These are phyloP conservation scores for Plecotus auritus DNA, from an alignment of 2,113 vertebrate species.

Conservation along the genomic window DNA sequence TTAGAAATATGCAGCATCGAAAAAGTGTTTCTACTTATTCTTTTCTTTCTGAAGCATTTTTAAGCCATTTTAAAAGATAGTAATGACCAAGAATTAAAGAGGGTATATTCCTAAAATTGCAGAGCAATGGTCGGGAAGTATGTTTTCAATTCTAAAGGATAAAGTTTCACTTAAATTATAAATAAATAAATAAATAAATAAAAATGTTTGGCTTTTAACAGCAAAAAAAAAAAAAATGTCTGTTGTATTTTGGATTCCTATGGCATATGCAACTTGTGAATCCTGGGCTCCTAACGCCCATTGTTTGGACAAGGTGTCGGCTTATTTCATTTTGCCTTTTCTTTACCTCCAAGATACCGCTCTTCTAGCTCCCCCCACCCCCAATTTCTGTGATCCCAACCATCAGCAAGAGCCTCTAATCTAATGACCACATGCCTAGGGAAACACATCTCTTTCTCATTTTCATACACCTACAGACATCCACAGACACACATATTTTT, in stretches of 20 bases:
- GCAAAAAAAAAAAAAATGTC: background rate
- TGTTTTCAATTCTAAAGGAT: background rate
- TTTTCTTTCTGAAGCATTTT: background rate
- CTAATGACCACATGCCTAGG: background rate
- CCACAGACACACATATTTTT: background rate
- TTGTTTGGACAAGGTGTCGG: background rate
- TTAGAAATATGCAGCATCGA: background rate
- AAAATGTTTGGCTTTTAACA: background rate
- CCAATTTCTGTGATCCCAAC: background rate
- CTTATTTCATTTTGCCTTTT: background rate
- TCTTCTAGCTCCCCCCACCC: rapidly evolving
- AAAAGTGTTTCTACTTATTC: background rate
- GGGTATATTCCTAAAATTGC: background rate
- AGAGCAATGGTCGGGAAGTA: background rate
- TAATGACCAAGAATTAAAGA: background rate
- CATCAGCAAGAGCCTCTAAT: background rate
- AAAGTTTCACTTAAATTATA: background rate
- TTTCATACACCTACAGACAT: background rate
- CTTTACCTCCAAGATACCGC: background rate
- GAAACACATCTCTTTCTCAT: background rate
- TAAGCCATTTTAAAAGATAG: background rate
- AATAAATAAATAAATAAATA: background rate
- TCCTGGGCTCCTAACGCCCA: background rate
- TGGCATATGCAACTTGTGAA: background rate
- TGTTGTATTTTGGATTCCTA: background rate